Evolutionary conservation across 2,888 invertebrate species (phyloP).

Genomic region (Nephrotoma flavescens): DNA sequence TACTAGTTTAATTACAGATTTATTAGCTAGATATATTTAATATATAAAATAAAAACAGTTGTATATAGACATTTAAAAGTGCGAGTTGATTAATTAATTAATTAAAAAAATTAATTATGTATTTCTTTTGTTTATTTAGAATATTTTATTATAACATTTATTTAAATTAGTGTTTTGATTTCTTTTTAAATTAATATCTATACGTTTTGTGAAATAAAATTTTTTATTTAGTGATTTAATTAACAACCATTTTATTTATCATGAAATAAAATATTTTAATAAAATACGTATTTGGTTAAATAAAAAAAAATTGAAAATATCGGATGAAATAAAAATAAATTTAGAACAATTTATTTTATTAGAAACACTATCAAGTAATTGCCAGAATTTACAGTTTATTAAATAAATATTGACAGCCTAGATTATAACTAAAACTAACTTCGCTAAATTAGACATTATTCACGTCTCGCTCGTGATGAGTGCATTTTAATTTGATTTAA

Average conservation of each 20-base stretch:
- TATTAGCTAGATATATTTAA: neutral
- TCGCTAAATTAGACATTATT: no score
- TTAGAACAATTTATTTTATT: neutral
- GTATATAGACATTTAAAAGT: neutral
- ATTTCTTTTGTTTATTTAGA: neutral
- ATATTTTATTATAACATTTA: neutral
- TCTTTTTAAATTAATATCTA: neutral
- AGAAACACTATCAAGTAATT: no score
- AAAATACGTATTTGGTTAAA: neutral
- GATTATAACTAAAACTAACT: no score
- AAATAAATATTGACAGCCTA: no score
- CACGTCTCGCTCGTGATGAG: no score
- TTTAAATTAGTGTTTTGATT: neutral
- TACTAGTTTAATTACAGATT: neutral
- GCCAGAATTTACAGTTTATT: no score
- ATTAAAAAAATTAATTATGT: neutral
- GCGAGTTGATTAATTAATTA: neutral
- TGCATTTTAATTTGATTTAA: no score
- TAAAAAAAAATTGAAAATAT: neutral
- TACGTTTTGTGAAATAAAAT: neutral
- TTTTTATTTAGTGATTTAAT: neutral
- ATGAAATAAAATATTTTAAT: neutral
- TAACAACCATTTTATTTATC: neutral
- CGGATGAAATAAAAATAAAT: neutral
- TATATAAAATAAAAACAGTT: neutral